Evolutionary conservation across 2,113 vertebrate species (phyloP).

Genomic region (Castor canadensis): DNA sequence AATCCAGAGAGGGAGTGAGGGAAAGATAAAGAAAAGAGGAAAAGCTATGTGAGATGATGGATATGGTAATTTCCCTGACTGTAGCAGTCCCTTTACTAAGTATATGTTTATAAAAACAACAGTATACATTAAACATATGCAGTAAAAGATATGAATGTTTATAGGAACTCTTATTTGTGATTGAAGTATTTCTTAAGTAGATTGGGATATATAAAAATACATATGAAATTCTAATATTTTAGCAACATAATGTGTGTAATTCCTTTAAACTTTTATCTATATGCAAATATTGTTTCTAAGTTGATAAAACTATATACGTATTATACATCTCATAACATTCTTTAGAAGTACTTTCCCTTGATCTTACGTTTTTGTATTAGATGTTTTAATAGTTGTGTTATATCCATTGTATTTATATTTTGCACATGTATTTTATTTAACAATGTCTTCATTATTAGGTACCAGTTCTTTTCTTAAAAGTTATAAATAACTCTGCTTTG

Average conservation of each 20-base stretch:
- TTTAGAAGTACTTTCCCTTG: conserved; percentile 37
- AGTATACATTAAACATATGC: background rate
- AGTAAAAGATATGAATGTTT: background rate
- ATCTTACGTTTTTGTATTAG: conserved; percentile 29
- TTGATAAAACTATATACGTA: background rate
- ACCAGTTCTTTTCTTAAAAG: background rate
- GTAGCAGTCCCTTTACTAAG: background rate
- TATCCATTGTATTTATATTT: background rate
- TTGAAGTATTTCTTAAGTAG: conserved; percentile 34
- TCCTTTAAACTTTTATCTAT: conserved; percentile 12
- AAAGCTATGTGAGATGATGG: background rate
- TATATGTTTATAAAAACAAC: background rate
- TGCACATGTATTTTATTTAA: background rate
- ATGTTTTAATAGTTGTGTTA: background rate
- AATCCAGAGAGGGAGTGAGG: background rate
- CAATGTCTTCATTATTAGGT: conserved; percentile 39
- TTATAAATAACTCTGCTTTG: conserved; percentile 34
- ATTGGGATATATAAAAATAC: background rate
- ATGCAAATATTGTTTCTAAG: background rate
- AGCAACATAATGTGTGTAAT: background rate
- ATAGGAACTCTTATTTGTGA: background rate
- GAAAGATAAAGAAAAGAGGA: background rate
- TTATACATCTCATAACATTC: background rate
- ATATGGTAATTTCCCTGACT: background rate
- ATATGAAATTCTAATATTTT: background rate